These are phyloP conservation scores for Hypena proboscidalis DNA, from an alignment of 2,888 invertebrate species.

Conservation along the genomic window DNA sequence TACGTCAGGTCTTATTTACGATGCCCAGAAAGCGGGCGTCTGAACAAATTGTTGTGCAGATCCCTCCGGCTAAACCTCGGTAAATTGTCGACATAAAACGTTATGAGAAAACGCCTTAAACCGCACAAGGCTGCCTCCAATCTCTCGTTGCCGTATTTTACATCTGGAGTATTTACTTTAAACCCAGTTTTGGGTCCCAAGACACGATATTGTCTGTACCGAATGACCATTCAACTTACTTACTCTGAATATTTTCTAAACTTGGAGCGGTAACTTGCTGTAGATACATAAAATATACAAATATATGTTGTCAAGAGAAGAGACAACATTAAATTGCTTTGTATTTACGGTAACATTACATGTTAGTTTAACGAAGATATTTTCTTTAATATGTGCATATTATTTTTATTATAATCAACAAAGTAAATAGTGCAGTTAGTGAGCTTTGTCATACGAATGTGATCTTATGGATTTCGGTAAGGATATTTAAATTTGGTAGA, in stretches of 20 bases:
- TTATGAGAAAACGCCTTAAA: slow-evolving; percentile 70
- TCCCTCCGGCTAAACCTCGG: slow-evolving; percentile 64
- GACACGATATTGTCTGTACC: slow-evolving; percentile 48
- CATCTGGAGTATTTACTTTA: slow-evolving; percentile 56
- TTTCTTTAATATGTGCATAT: slow-evolving; percentile 13
- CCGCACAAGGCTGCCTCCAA: slow-evolving; percentile 59
- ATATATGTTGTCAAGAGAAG: slow-evolving; percentile 22
- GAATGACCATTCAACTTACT: slow-evolving; percentile 48
- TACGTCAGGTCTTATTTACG: slow-evolving; percentile 54
- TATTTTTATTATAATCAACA: too few relatives aligned
- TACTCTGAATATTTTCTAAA: slow-evolving; percentile 39
- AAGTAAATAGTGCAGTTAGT: slow-evolving; percentile 51
- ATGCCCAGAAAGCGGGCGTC: slow-evolving; percentile 54
- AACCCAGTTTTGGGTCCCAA: slow-evolving; percentile 45
- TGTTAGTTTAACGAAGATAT: slow-evolving; percentile 13
- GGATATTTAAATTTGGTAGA: slow-evolving; percentile 77
- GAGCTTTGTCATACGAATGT: slow-evolving; percentile 61
- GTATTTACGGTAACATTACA: neutral
- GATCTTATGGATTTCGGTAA: slow-evolving; percentile 68
- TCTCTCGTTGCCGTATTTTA: slow-evolving; percentile 63
- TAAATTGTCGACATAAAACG: slow-evolving; percentile 73
- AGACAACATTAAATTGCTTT: slow-evolving; percentile 15
- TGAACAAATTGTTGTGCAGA: slow-evolving; percentile 65
- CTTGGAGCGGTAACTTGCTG: slow-evolving; percentile 24
- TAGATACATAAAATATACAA: slow-evolving; percentile 37